phyloP scores from a whole-genome alignment of 2,113 vertebrate genomes.

The Gallinago jamesoni region DNA sequence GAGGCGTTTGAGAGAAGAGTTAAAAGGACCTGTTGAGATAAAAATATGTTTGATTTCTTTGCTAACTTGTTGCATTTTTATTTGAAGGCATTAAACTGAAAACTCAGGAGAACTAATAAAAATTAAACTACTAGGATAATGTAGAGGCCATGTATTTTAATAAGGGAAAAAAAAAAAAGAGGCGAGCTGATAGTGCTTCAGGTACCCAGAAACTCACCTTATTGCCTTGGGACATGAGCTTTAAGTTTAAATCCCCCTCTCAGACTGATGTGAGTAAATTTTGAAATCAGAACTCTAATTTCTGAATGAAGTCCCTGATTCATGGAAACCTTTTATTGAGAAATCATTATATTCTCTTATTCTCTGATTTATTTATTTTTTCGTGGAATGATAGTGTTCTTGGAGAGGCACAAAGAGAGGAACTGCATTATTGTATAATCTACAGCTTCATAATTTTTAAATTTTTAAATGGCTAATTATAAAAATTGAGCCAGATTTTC shows the following conservation, averaged over 20 bases:
- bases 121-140: neutral
- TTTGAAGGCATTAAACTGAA: neutral
- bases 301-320: neutral
- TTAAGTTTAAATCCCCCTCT: neutral
- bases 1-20: neutral
- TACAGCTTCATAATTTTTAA: neutral
- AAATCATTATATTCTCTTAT: neutral
- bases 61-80: neutral
- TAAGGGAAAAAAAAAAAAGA: neutral
- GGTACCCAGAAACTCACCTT: neutral
- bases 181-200: neutral
- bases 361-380: no score
- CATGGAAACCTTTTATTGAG: neutral
- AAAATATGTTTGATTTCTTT: neutral
- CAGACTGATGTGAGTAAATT: neutral
- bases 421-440: neutral
- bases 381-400: neutral
- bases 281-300: neutral
- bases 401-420: neutral
- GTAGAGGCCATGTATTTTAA: neutral
- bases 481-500: neutral
- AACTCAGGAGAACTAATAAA: neutral
- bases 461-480: neutral
- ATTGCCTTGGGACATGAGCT: neutral
- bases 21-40: neutral